Percentiles rank a stretch among this genome's conserved stretches.
Evolutionary conservation across 1,140 invertebrate genomes (phyloP).

Genomic region (Danaus melanippus): DNA sequence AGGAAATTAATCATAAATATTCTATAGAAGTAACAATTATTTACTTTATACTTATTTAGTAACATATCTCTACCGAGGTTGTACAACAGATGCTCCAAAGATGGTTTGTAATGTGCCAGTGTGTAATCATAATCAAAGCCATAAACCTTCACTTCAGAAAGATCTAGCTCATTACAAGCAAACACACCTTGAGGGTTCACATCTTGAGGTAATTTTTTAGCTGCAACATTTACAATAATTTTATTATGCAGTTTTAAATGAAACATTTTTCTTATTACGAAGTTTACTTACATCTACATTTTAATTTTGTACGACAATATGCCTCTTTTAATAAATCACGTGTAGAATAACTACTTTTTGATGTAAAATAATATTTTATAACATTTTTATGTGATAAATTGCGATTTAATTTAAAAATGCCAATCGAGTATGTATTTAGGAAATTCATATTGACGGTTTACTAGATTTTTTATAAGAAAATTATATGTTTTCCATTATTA

Average conservation of each 20-base stretch:
- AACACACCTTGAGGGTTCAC: constrained; percentile 91
- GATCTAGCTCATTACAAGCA: constrained; percentile 96
- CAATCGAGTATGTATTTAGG: constrained; percentile 28
- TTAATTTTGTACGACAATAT: constrained; percentile 65
- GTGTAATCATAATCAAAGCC: constrained; percentile 99
- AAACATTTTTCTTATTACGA: constrained; percentile 3
- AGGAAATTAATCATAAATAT: too few species aligned
- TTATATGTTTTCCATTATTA: constrained; percentile 2
- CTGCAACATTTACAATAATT: constrained; percentile 67
- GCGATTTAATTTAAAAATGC: constrained; percentile 34
- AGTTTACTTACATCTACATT: constrained; percentile 68
- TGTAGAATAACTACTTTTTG: constrained; percentile 42
- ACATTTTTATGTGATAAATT: constrained; percentile 34
- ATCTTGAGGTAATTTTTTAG: constrained; percentile 89
- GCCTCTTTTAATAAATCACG: constrained; percentile 66
- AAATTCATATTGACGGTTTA: constrained; percentile 35
- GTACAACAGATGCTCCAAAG: constrained; percentile 93
- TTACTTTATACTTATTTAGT: constrained; percentile 90
- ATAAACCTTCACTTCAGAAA: constrained; percentile 94
- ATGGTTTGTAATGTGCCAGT: constrained; percentile 93
- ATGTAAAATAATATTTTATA: constrained; percentile 22
- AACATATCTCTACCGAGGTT: constrained; percentile 90
- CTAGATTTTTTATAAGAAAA: background rate
- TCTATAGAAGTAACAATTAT: constrained; percentile 6
- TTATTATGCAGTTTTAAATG: constrained; percentile 3